Base-by-base conservation (phyloP, 2,113 vertebrate species). In the Mesocricetus auratus region DNA sequence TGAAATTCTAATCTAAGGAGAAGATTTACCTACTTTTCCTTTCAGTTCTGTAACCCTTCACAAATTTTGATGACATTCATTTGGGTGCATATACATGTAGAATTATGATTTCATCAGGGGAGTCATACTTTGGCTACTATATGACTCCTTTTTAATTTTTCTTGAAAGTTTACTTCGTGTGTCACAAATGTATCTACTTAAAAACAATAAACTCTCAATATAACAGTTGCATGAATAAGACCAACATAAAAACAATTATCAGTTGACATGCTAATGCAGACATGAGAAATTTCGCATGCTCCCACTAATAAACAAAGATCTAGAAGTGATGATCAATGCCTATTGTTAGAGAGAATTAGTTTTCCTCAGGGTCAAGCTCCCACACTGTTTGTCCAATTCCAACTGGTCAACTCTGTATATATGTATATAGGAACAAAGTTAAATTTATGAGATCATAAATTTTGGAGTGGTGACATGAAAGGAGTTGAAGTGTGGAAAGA, bases 41-140 rank as follows among this genome's bases (percentile, higher is more conserved):
- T 96, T 93, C 53, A 71, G 4, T 85, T 94, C 29, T 78, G 33
- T 87, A 47, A 60, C 42, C 60, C 87, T 91, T 15, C 39, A 91
- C 39, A 21, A 78, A 90, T 78, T 93, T 96, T 91, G 66, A 86
- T 92, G 6, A 7, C 39, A 26, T 68, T 3, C 42, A 81, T 12
- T 64, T 79, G 81, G 31, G 16, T 73, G 2, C 47, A 58, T 69
- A 24, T 24, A 33, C 36, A 47, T 39, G 45, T 86, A 66, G 1
- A 6, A 66, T 62, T 64, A 60, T 9, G 50, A 3, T 68, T 47
- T 86, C 47, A 13, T 39, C 91, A 21, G 19, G 90, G 24, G 2
- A 86, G 24, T 86, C 9, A 64, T 7, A 4, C 12, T 36, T 86
- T 93, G 16, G 29, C 24, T 93, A 19, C 68, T 45, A 36, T 50